Conservation (phyloP, 2,888 invertebrate genomes). For the Bruchidius siliquastri region DNA sequence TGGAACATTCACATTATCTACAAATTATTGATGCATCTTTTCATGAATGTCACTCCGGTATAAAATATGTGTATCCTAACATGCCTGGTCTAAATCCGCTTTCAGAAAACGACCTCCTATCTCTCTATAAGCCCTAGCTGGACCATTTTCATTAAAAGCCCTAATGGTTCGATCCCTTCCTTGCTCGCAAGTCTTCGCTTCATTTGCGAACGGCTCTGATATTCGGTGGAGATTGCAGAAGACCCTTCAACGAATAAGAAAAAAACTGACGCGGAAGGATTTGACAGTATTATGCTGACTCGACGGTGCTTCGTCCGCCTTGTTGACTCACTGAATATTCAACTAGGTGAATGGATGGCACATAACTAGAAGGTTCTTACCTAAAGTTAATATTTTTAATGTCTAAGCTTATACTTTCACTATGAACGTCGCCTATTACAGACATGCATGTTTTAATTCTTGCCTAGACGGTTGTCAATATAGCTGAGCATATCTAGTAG, state of each 20-base stretch:
- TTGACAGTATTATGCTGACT: background rate
- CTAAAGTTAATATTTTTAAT: too few relatives aligned
- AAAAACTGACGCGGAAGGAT: background rate
- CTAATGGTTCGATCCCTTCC: background rate
- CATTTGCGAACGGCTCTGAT: background rate
- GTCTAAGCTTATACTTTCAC: too few relatives aligned
- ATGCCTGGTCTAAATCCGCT: background rate
- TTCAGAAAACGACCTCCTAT: background rate
- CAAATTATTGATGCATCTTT: too few relatives aligned
- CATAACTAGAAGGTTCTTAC: too few relatives aligned
- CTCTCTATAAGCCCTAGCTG: background rate
- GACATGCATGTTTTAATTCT: too few relatives aligned
- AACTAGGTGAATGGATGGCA: too few relatives aligned
- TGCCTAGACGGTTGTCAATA: too few relatives aligned
- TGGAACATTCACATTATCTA: too few relatives aligned
- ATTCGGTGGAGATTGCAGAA: background rate
- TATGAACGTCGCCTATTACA: too few relatives aligned
- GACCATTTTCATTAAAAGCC: background rate
- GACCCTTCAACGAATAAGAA: background rate
- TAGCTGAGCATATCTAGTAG: too few relatives aligned
- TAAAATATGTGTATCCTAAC: background rate
- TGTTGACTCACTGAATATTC: background rate
- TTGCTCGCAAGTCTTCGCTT: background rate
- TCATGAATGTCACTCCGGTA: too few relatives aligned
- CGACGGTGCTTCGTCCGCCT: background rate